A percentile compares a stretch with the other conserved stretches of the same genome.
Conservation (phyloP, 2,113 vertebrate genomes). For the Petrocephalus zakoni region DNA sequence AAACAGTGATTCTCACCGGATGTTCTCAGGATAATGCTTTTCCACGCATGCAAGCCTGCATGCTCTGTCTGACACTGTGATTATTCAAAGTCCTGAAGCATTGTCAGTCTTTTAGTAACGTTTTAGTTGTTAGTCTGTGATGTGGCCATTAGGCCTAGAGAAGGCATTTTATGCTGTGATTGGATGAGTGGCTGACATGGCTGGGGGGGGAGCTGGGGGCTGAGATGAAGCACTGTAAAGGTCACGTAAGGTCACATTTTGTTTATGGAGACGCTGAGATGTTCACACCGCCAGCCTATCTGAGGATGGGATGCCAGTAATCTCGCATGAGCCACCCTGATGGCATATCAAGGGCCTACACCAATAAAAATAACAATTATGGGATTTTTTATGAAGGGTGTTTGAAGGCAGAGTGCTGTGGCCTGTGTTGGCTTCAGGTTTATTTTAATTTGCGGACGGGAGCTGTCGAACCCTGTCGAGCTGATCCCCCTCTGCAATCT, state of each 20-base stretch:
- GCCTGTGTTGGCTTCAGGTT: background rate
- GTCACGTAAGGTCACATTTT: background rate
- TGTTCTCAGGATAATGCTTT: background rate
- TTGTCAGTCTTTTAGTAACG: background rate
- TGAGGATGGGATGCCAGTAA: background rate
- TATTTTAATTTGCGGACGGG: background rate
- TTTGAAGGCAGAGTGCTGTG: background rate
- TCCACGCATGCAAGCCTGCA: background rate
- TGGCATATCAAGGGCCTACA: background rate
- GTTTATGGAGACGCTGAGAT: background rate
- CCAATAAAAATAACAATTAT: constrained; percentile 4
- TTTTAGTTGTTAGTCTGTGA: background rate
- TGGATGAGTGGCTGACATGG: background rate
- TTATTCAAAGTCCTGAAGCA: background rate
- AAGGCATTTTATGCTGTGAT: background rate
- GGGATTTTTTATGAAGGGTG: background rate
- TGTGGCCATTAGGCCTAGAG: background rate
- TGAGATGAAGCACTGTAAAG: background rate
- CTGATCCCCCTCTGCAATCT: background rate
- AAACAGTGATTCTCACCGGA: background rate
- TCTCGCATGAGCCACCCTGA: background rate
- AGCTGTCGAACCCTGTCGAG: background rate
- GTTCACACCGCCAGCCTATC: background rate
- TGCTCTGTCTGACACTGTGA: background rate
- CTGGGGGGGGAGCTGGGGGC: background rate